Conservation (phyloP, 2,113 vertebrate species). For the Chaetorhynchus papuensis region DNA sequence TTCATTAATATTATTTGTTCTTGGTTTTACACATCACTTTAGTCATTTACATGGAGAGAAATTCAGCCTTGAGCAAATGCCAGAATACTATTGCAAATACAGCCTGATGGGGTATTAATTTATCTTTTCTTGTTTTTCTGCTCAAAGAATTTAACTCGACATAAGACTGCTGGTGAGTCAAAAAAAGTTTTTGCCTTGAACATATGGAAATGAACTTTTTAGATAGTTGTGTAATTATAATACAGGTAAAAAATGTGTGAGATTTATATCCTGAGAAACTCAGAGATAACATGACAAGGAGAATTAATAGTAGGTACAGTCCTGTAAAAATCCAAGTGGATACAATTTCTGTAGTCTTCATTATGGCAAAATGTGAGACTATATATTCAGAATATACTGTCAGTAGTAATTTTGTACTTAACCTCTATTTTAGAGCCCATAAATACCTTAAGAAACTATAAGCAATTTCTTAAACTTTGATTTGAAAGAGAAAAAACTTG, state of each 20-base stretch:
- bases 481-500: neutral
- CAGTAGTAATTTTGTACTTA: neutral
- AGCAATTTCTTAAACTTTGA: neutral
- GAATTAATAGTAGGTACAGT: neutral
- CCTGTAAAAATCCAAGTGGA: neutral
- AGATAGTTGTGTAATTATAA: neutral
- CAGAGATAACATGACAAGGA: neutral
- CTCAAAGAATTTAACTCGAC: neutral
- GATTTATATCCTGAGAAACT: neutral
- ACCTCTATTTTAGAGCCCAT: neutral
- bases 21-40: constrained; percentile 53
- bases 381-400: neutral
- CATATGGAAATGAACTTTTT: neutral
- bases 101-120: constrained; percentile 46
- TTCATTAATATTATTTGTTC: constrained; percentile 76
- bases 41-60: constrained; percentile 40
- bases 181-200: neutral
- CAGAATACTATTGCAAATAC: constrained; percentile 36
- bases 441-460: neutral
- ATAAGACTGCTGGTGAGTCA: neutral
- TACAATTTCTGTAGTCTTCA: neutral
- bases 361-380: neutral
- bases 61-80: constrained; percentile 61
- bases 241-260: neutral
- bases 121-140: constrained; percentile 52